Base-by-base conservation (phyloP, 1,140 invertebrate genomes). In the Drosophila prosaltans region DNA sequence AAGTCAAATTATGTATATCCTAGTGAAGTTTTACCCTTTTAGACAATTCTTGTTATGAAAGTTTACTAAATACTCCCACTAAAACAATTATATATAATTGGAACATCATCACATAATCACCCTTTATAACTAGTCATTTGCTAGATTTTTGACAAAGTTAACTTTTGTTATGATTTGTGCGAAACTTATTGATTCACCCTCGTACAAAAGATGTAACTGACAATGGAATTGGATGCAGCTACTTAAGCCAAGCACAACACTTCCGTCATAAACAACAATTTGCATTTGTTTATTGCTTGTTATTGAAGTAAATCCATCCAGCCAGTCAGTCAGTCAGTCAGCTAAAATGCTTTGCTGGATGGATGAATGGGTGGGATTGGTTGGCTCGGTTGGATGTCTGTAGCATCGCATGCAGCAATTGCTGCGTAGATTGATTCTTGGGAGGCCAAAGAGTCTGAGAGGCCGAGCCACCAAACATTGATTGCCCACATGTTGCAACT, bases 401-500 rank as follows among this genome's bases (percentile, higher is more conserved):
- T 10, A 48, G 16, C 63, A 7, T 40, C 8, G 16, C 65, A 43
- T 39, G 66, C 73, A 60, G 66, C 73, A 60, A 54, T 65, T 55
- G 73, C 74, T 77, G 74, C 74, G 72, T 76, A 69, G 39, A 70
- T 77, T 21, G 61, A 69, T 69, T 69, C 51, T 36, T 78, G 54
- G 43, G 57, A n/a, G 24, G 39, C 9, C n/a, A 51, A 51, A 51
- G 59, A 41, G 32, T 4, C 8, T 24, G 55, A 39, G 16, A 54
- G 62, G 48, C 57, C 2, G 16, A 67, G 51, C 62, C 43, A 43
- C 16, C 26, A 9, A 10, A 40, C 48, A 30, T 58, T 72, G 74
- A 63, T 72, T 79, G 72, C 72, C 69, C 80, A 86, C 83, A 88
- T 89, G 80, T 67, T 86, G 84, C 83, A 86, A 80, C 78, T 88